Base-by-base conservation (phyloP, 2,113 vertebrate genomes). In the Pseudonaja textilis region DNA sequence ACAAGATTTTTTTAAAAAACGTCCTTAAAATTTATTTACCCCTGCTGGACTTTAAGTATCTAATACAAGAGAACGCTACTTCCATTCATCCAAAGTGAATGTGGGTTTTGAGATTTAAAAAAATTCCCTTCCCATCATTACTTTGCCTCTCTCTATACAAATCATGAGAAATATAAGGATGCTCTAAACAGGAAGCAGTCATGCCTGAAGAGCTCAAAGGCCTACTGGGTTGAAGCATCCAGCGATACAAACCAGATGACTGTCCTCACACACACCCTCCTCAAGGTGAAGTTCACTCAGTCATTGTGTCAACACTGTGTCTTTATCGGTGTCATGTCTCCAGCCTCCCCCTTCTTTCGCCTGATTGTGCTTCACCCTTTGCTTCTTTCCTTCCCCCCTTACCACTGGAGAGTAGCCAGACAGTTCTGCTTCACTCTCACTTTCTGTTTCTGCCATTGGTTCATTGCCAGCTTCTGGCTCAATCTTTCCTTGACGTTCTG, bases 341-440 rank as follows among this genome's bases (percentile, higher is more conserved):
- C 16, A 59, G 47, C 42, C 3, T 11, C 25, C 42, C 74, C 39
- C 14, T 22, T 22, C 59, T 29, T n/a, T 26, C 39, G 47, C 4
- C 20, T 20, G 56, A 59, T 81, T 20, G 85, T 42, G 10, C 52
- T 18, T 29, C 11, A 34, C 18, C 42, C 50, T 56, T 45, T 47
- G n/a, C 9, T 34, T 74, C 5, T 90, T 92, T 52, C 89, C 85
- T 55, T 23, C 23, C 87, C 92, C 95, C 89, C 98, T 97, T 97
- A 99, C 99, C 98, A 99, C 98, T 0, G 99, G 98, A 74, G 99
- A 98, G 95, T 99, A 99, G 93, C 98, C 99, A 5, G 99, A 99
- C 81, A 99, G 97, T 95, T 99, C 99, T 91, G 99, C 99, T 89
- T 99, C 99, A 0, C 99, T 99, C 93, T 99, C 99, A 0, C 99